phyloP scores from a whole-genome alignment of 2,888 invertebrate species.

The Uloborus plumipes region DNA sequence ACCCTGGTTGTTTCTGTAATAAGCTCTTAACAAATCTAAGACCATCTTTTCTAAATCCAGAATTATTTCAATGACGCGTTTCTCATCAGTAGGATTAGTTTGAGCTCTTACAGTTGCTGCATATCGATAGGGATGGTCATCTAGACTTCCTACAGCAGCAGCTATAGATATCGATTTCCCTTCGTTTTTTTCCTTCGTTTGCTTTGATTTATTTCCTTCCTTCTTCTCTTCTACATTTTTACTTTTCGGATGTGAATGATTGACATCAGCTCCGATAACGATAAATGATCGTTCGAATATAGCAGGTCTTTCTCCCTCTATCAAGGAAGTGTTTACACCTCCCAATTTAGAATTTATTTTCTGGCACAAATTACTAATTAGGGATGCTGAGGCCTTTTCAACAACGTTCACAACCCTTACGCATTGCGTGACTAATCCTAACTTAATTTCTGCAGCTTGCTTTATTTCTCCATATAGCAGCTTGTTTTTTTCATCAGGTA shows the following conservation, averaged over 20 bases:
- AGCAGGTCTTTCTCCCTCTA: slow-evolving; percentile 26
- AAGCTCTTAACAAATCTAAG: slow-evolving; percentile 78
- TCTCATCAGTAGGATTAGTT: slow-evolving; percentile 73
- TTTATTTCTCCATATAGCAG: slow-evolving; percentile 35
- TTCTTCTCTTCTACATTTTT: slow-evolving; percentile 62
- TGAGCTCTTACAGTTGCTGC: slow-evolving; percentile 82
- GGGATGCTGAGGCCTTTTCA: background rate
- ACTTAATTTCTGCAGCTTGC: slow-evolving; percentile 69
- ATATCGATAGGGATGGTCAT: slow-evolving; percentile 74
- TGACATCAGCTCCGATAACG: slow-evolving; percentile 91
- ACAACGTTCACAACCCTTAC: slow-evolving; percentile 72
- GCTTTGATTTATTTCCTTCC: too few species aligned
- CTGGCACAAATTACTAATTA: slow-evolving; percentile 68
- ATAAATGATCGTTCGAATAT: slow-evolving; percentile 76
- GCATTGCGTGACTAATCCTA: slow-evolving; percentile 73
- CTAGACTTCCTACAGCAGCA: slow-evolving; percentile 82
- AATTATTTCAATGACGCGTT: slow-evolving; percentile 66
- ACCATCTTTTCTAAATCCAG: slow-evolving; percentile 79
- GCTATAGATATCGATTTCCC: slow-evolving; percentile 74
- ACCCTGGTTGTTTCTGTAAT: slow-evolving; percentile 72
- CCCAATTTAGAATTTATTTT: slow-evolving; percentile 70
- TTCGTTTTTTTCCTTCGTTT: too few species aligned
- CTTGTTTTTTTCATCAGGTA: background rate
- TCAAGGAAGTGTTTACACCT: slow-evolving; percentile 69
- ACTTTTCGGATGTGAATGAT: slow-evolving; percentile 88